These are phyloP conservation scores for Tachuris rubrigastra DNA, from an alignment of 2,113 vertebrate species.

Conservation along the genomic window DNA sequence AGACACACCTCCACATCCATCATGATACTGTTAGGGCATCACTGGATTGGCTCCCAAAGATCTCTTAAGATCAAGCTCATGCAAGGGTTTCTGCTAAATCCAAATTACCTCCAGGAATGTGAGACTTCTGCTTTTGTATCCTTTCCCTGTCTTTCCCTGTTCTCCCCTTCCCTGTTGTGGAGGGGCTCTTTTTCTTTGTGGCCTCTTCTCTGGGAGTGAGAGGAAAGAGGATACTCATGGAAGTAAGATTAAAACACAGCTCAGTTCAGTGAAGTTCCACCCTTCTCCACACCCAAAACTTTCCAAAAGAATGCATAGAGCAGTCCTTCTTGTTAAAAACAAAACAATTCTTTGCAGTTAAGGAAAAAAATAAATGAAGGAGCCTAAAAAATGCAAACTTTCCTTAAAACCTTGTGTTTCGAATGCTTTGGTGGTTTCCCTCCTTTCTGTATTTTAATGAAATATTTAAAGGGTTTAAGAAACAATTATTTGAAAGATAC, in stretches of 20 bases:
- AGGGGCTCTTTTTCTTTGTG: background rate
- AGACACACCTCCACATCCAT: background rate
- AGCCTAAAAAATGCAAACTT: background rate
- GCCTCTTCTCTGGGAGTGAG: background rate
- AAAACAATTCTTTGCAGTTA: background rate
- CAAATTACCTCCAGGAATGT: background rate
- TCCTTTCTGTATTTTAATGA: background rate
- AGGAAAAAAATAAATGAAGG: background rate
- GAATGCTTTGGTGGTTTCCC: background rate
- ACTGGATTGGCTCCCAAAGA: background rate
- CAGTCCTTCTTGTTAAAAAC: background rate
- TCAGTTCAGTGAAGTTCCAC: background rate
- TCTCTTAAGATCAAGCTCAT: background rate
- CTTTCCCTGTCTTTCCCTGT: background rate
- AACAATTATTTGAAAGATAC: background rate
- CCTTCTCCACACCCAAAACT: background rate
- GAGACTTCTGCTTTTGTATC: background rate
- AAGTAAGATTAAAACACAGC: background rate
- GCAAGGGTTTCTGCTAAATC: background rate
- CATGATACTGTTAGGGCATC: background rate
- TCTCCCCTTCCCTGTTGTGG: background rate
- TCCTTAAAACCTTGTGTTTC: background rate
- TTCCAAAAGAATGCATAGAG: background rate
- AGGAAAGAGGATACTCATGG: background rate
- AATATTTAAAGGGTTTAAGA: background rate